phyloP scores from a whole-genome alignment of 1,140 invertebrate genomes.

The Reticulitermes speratus region DNA sequence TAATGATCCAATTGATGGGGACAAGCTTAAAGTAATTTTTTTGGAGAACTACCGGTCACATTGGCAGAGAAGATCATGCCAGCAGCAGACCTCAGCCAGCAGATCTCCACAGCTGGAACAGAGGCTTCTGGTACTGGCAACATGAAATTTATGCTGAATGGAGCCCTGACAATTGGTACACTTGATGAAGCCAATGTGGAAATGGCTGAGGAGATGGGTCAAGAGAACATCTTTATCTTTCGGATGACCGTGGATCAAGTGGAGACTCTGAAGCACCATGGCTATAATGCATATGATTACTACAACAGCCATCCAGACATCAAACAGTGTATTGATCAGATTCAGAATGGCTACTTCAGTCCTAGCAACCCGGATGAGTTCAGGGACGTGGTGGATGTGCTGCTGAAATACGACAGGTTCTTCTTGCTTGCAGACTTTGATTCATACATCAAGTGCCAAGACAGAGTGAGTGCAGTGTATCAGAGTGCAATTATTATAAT shows the following conservation, averaged over 20 bases:
- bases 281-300: constrained; percentile 93
- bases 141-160: constrained; percentile 95
- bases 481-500: constrained; percentile 47
- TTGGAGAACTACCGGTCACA: constrained; percentile 98
- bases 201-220: constrained; percentile 98
- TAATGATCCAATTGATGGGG: constrained; percentile 95
- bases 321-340: constrained; percentile 93
- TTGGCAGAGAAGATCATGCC: constrained; percentile 98
- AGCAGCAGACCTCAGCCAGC: constrained; percentile 96
- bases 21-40: constrained; percentile 93
- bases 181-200: constrained; percentile 99
- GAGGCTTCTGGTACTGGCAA: constrained; percentile 96
- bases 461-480: constrained; percentile 81
- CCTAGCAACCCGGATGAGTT: constrained; percentile 90
- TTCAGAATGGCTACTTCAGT: constrained; percentile 94
- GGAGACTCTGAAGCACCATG: constrained; percentile 71
- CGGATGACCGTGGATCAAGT: constrained; percentile 96
- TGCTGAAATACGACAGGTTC: constrained; percentile 94
- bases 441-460: constrained; percentile 90
- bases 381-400: constrained; percentile 83
- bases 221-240: constrained; percentile 99
- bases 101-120: constrained; percentile 97
- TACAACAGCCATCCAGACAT: constrained; percentile 90
- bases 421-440: constrained; percentile 93
- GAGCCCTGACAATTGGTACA: constrained; percentile 96